phyloP scores from a whole-genome alignment of 92 coral and sea anemone genomes.

The Pocillopora grandis region DNA sequence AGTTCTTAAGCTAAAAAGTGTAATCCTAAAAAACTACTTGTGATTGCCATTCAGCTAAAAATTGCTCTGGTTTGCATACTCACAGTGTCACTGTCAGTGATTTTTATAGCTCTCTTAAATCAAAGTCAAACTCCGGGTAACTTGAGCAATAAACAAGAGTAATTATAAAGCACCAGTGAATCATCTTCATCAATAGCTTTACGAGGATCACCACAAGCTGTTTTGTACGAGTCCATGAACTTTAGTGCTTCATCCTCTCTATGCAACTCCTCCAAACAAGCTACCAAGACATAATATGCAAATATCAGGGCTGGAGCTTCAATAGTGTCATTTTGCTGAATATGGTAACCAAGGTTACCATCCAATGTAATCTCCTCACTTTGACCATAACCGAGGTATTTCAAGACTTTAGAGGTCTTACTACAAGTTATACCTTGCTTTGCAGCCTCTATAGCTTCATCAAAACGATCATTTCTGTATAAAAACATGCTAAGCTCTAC shows the following conservation, averaged over 20 bases:
- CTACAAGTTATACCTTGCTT: background rate
- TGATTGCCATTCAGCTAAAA: too few relatives aligned
- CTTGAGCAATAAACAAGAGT: conserved; percentile 7
- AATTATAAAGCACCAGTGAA: conserved; percentile 1
- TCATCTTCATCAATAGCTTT: background rate
- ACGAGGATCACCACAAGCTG: conserved; percentile 4
- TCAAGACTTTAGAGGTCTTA: background rate
- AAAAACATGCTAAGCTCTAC: conserved; percentile 13
- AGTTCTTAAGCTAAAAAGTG: too few relatives aligned
- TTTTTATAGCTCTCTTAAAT: too few relatives aligned
- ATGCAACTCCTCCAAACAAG: conserved; percentile 12
- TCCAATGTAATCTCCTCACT: conserved; percentile 7
- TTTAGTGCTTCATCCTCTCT: conserved; percentile 14
- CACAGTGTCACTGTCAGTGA: too few relatives aligned
- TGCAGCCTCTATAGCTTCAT: conserved; percentile 2
- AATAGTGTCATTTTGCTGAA: background rate
- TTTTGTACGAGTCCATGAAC: conserved; percentile 3
- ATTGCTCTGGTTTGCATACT: too few relatives aligned
- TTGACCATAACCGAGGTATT: background rate
- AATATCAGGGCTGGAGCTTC: conserved; percentile 14
- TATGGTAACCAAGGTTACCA: conserved; percentile 7
- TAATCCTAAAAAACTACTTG: too few relatives aligned
- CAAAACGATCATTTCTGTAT: conserved; percentile 13
- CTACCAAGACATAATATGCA: conserved; percentile 12
- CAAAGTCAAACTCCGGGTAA: background rate